Conservation (phyloP, 2,888 invertebrate genomes). For the Amaurobius ferox region DNA sequence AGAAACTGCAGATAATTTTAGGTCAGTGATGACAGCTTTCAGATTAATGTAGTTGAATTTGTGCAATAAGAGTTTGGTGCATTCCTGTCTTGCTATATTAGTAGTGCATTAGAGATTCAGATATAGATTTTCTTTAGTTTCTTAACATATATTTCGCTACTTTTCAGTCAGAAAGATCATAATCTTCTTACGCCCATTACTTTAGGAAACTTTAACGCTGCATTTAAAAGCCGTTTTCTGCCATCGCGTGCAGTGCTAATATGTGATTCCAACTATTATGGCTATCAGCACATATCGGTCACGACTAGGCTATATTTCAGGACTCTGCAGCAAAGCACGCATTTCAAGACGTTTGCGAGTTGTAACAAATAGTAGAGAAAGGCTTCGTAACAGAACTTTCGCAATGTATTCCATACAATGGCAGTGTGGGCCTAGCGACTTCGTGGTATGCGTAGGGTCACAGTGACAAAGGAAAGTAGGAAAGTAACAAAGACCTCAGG, state of each 20-base stretch:
- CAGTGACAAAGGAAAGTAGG: too few relatives aligned
- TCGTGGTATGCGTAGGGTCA: neutral
- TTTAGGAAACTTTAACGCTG: neutral
- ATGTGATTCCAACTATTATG: constrained; percentile 23
- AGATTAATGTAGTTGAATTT: too few relatives aligned
- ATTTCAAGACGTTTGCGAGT: neutral
- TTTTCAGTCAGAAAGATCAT: too few relatives aligned
- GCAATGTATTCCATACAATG: constrained; percentile 46
- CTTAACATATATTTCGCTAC: too few relatives aligned
- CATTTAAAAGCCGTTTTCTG: constrained; percentile 12
- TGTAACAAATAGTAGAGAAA: constrained; percentile 16
- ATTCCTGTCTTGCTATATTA: too few relatives aligned
- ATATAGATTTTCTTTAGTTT: too few relatives aligned
- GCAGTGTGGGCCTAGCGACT: constrained; percentile 20
- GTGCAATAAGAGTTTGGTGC: too few relatives aligned
- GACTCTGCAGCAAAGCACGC: neutral
- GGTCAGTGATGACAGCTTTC: too few relatives aligned
- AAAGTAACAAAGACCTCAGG: too few relatives aligned
- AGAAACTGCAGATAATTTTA: too few relatives aligned
- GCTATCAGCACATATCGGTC: constrained; percentile 30
- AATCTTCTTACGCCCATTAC: constrained; percentile 2
- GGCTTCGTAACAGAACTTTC: constrained; percentile 54
- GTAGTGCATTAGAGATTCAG: too few relatives aligned
- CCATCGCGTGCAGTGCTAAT: constrained; percentile 18
- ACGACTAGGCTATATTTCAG: constrained; percentile 23